Evolutionary conservation across 2,113 vertebrate genomes (phyloP).

Genomic region (crab-eating macaque (Macaca fascicularis)): DNA sequence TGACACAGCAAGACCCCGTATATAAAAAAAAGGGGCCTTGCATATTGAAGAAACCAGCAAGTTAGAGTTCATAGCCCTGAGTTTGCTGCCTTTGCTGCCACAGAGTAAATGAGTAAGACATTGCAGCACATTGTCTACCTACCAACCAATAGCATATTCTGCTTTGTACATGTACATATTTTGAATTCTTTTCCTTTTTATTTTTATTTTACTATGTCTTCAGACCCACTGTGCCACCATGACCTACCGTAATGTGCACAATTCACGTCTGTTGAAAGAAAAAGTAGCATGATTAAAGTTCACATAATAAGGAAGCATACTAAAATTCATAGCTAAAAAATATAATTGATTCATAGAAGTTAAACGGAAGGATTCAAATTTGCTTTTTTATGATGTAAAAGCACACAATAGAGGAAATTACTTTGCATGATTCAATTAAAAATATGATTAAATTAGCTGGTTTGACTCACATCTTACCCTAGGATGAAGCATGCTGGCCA

Average conservation of each 20-base stretch:
- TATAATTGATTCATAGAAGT: background rate
- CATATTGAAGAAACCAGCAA: background rate
- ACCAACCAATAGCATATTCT: background rate
- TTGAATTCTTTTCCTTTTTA: background rate
- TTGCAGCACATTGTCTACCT: background rate
- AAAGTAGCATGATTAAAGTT: background rate
- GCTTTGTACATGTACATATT: background rate
- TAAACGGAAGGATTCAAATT: constrained; percentile 4
- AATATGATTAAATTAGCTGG: constrained; percentile 24
- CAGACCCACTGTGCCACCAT: background rate
- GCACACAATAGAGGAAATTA: constrained; percentile 9
- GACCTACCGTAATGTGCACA: background rate
- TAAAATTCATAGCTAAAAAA: background rate
- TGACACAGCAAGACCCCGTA: too few species aligned
- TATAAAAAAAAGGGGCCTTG: background rate
- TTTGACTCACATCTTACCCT: constrained; percentile 9
- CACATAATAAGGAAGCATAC: background rate
- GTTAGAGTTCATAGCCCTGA: background rate
- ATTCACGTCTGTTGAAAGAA: background rate
- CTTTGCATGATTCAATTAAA: constrained; percentile 41
- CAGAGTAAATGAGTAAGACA: background rate
- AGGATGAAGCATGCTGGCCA: constrained; percentile 32
- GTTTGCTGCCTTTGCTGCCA: background rate
- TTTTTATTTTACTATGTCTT: background rate
- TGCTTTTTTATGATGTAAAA: background rate